These are phyloP conservation scores for Athene cunicularia DNA, from an alignment of 2,113 vertebrate genomes.

Conservation along the genomic window DNA sequence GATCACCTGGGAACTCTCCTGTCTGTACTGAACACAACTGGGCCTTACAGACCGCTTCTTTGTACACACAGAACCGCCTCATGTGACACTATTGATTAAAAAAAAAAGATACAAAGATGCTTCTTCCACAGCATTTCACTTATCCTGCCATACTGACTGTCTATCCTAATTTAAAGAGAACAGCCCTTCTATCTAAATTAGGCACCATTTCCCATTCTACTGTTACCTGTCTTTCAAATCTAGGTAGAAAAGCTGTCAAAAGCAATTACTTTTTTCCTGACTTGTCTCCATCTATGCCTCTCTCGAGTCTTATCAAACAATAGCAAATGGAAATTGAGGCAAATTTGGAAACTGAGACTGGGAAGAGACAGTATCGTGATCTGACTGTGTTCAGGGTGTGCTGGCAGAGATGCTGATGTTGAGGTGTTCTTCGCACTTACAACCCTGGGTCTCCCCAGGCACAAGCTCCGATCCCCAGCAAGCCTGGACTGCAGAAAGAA, in stretches of 20 bases:
- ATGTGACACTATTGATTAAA: not conserved
- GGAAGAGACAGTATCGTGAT: not conserved
- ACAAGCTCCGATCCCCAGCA: not conserved
- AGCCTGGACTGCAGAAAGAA: not conserved
- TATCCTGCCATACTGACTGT: not conserved
- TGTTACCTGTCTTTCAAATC: not conserved
- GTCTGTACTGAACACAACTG: too few species aligned
- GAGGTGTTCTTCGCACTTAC: not conserved
- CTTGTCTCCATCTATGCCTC: not conserved
- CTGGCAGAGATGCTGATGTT: not conserved
- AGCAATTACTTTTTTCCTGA: not conserved
- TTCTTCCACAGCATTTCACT: not conserved
- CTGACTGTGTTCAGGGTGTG: not conserved
- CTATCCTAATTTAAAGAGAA: not conserved
- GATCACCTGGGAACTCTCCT: not conserved
- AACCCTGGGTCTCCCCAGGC: not conserved
- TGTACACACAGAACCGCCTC: not conserved
- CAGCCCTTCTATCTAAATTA: not conserved
- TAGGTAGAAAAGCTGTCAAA: conserved; percentile 5
- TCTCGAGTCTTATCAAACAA: not conserved
- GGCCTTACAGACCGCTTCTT: not conserved
- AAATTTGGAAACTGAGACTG: not conserved
- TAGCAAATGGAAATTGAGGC: not conserved
- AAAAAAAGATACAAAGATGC: not conserved
- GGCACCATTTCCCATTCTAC: not conserved